These are phyloP conservation scores for Scarus forsteni DNA, from an alignment of 2,797 vertebrate species.

Conservation along the genomic window DNA sequence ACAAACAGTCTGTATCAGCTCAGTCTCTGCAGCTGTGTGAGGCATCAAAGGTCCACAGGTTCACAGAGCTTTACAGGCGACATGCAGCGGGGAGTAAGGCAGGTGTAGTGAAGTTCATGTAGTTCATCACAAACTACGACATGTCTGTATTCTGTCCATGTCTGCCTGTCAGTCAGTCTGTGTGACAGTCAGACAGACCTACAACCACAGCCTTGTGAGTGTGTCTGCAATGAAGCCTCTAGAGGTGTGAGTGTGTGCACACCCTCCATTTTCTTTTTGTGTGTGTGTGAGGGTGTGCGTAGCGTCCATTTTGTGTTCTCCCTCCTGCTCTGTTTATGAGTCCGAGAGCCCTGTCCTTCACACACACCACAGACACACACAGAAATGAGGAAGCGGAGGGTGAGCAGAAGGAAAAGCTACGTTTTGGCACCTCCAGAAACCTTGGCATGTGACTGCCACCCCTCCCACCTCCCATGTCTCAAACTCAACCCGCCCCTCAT, in stretches of 20 bases:
- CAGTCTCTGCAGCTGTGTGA: conserved; percentile 12
- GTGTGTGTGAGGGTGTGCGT: conserved; percentile 16
- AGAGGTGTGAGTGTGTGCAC: conserved; percentile 21
- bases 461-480: not conserved
- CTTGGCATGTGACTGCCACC: conserved; percentile 55
- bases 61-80: conserved; percentile 17
- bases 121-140: conserved; percentile 29
- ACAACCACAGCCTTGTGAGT: conserved; percentile 10
- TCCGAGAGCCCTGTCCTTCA: conserved; percentile 26
- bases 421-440: conserved; percentile 67
- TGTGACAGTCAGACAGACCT: conserved; percentile 14
- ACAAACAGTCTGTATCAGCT: conserved; percentile 26
- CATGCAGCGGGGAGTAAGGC: conserved; percentile 51
- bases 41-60: conserved; percentile 3
- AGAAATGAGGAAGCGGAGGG: conserved; percentile 50
- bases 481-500: conserved; percentile 22
- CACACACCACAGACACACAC: conserved; percentile 61
- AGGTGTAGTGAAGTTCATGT: conserved; percentile 40
- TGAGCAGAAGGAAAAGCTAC: conserved; percentile 54
- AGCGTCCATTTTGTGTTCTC: conserved; percentile 36
- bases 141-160: conserved; percentile 42
- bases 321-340: conserved; percentile 30
- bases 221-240: conserved; percentile 20
- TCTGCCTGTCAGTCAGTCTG: conserved; percentile 49
- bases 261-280: conserved; percentile 24